These are phyloP conservation scores for Corythucha ciliata DNA, from an alignment of 2,888 invertebrate genomes.

Conservation along the genomic window DNA sequence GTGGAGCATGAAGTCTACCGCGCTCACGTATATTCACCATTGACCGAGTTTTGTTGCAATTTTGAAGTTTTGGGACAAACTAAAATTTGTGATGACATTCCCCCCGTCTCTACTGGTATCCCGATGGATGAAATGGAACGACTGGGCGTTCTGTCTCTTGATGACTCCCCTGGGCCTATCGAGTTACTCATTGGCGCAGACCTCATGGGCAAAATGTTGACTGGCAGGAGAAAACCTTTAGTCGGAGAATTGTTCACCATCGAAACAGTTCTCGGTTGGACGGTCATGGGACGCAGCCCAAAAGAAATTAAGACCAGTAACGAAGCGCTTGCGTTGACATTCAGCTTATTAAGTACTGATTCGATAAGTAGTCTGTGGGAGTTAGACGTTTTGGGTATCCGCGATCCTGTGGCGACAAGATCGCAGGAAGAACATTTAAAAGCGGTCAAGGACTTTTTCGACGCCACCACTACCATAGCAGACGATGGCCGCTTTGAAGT, in stretches of 20 bases:
- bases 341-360: not conserved
- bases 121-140: too few species aligned
- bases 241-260: not conserved
- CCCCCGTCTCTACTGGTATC: too few species aligned
- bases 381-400: constrained; percentile 25
- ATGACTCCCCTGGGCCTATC: too few species aligned
- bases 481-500: constrained; percentile 38
- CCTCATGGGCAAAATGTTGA: not conserved
- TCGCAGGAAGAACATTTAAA: constrained; percentile 6
- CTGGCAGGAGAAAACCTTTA: not conserved
- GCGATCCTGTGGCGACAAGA: constrained; percentile 14
- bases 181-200: constrained; percentile 12
- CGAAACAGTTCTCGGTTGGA: constrained; percentile 13
- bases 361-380: constrained; percentile 20
- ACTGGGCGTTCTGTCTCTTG: too few species aligned
- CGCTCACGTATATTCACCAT: not conserved
- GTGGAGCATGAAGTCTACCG: not conserved
- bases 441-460: constrained; percentile 19
- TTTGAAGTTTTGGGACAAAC: constrained; percentile 2
- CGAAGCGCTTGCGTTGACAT: not conserved
- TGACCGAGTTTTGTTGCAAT: not conserved
- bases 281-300: constrained; percentile 8
- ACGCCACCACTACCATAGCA: constrained; percentile 33
- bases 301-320: not conserved
- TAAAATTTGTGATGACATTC: not conserved